These are phyloP conservation scores for Lasiurus borealis DNA, from an alignment of 2,113 vertebrate genomes.

Conservation along the genomic window DNA sequence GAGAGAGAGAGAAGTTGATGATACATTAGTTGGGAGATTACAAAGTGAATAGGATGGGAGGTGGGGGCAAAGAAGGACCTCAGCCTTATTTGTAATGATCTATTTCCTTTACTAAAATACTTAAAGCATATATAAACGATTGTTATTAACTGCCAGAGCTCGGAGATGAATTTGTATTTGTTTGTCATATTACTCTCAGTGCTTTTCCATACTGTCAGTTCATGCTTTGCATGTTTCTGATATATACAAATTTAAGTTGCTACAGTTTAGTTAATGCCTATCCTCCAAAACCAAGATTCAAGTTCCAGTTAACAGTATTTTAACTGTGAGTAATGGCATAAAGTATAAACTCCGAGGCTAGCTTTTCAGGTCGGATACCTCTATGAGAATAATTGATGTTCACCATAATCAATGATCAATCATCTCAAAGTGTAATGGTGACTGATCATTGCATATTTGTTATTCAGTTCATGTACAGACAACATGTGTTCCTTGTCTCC, in stretches of 20 bases:
- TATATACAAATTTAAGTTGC: background rate
- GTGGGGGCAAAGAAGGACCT: background rate
- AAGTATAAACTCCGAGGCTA: background rate
- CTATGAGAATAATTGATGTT: background rate
- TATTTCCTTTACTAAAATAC: conserved; percentile 15
- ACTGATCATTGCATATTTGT: background rate
- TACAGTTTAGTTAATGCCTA: background rate
- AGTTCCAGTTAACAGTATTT: background rate
- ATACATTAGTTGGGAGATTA: background rate
- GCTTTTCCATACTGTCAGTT: background rate
- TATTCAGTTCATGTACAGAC: background rate
- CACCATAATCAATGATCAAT: background rate
- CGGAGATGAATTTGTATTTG: background rate
- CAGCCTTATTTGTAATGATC: conserved; percentile 23
- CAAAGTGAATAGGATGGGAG: background rate
- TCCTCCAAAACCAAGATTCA: background rate
- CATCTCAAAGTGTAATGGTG: background rate
- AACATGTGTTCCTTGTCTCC: background rate
- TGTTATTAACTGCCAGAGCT: background rate
- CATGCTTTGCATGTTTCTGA: background rate
- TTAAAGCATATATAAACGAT: background rate
- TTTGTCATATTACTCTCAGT: background rate
- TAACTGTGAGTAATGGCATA: background rate
- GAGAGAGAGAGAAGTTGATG: background rate
- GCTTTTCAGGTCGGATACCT: background rate